phyloP scores from a whole-genome alignment of 2,797 vertebrate species.

The Rachycentron canadum region DNA sequence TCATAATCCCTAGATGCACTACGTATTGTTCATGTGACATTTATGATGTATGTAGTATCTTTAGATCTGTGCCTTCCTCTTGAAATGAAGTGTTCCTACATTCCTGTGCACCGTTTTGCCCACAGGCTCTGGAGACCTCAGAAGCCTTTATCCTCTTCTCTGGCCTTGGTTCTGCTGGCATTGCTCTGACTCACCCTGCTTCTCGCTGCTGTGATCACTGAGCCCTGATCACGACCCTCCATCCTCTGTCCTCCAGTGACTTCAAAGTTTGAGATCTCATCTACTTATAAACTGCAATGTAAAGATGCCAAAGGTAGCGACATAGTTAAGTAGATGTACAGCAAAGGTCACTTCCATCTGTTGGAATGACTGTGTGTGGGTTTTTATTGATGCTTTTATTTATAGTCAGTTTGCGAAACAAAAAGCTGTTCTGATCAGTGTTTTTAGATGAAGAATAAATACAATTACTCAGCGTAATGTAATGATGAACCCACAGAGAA shows the following conservation, averaged over 20 bases:
- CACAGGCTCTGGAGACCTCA: conserved; percentile 27
- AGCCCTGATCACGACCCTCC: conserved; percentile 41
- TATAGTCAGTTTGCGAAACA: not conserved
- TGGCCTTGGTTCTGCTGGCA: conserved; percentile 37
- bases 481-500: not conserved
- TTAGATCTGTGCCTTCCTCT: not conserved
- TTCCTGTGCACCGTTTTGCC: conserved; percentile 24
- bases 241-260: conserved; percentile 18
- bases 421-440: not conserved
- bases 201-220: conserved; percentile 41
- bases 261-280: conserved; percentile 41
- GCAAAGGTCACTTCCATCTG: not conserved
- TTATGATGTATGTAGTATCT: conserved; percentile 17
- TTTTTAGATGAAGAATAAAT: not conserved
- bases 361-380: not conserved
- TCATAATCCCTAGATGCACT: not conserved
- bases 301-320: conserved; percentile 19
- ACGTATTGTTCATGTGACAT: not conserved
- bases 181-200: conserved; percentile 47
- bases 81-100: conserved; percentile 13
- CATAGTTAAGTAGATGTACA: not conserved
- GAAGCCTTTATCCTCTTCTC: conserved; percentile 29
- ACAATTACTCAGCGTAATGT: not conserved
- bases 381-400: not conserved
- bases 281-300: not conserved